Evolutionary conservation across 2,797 vertebrate species (phyloP).

Genomic region (Aulostomus chinensis): DNA sequence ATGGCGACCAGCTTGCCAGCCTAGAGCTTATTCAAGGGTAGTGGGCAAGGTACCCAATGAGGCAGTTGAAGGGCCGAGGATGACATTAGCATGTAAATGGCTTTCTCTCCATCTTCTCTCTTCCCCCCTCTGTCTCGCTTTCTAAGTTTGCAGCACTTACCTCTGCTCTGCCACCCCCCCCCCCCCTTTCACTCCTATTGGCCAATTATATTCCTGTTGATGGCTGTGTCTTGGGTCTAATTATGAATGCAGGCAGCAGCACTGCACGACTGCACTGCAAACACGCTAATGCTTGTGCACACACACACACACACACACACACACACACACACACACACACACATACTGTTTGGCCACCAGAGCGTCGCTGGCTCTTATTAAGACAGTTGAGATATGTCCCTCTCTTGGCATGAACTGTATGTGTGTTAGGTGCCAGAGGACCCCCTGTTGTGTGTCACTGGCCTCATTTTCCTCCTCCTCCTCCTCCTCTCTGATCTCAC

Average conservation of each 20-base stretch:
- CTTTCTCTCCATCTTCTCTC: conserved; percentile 52
- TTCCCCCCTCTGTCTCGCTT: conserved; percentile 53
- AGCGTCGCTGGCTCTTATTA: conserved; percentile 42
- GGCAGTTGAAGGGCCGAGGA: conserved; percentile 64
- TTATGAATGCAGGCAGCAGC: conserved; percentile 63
- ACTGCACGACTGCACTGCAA: conserved; percentile 44
- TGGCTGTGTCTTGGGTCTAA: conserved; percentile 54
- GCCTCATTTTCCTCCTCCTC: conserved; percentile 41
- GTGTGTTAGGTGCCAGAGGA: conserved; percentile 44
- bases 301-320: conserved; percentile 36
- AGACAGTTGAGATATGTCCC: conserved; percentile 54
- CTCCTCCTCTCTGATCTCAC: conserved; percentile 45
- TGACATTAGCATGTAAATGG: conserved; percentile 83
- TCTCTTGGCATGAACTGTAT: conserved; percentile 35
- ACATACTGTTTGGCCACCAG: conserved; percentile 38
- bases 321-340: too few relatives aligned
- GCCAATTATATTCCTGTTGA: conserved; percentile 68
- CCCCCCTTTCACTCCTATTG: conserved; percentile 19
- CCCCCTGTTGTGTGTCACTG: conserved; percentile 42
- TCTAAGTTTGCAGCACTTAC: conserved; percentile 54
- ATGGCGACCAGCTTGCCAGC: conserved; percentile 69
- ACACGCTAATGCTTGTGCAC: conserved; percentile 30
- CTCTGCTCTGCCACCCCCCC: conserved; percentile 11
- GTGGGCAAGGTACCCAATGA: conserved; percentile 50
- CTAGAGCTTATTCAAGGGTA: conserved; percentile 58